These are phyloP conservation scores for Cryptoblepharus egeriae DNA, from an alignment of 2,797 vertebrate genomes.

Conservation along the genomic window DNA sequence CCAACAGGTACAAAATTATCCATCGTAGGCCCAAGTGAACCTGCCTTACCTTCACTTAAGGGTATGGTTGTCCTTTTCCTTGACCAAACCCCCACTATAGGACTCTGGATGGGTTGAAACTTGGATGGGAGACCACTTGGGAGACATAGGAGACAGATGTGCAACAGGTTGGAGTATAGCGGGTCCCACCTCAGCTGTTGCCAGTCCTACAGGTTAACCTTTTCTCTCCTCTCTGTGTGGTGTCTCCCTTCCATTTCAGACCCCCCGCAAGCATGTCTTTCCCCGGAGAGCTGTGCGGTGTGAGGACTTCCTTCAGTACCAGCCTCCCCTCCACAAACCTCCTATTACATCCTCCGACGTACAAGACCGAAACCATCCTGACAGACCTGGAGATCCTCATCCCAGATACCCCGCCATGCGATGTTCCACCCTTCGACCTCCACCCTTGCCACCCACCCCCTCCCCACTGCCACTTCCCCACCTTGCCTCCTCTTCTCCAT, in stretches of 20 bases:
- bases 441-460: neutral
- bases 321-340: neutral
- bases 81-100: too few species aligned
- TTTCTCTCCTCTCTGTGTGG: neutral
- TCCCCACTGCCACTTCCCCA: neutral
- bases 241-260: neutral
- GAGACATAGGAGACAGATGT: too few species aligned
- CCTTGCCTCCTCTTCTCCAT: neutral
- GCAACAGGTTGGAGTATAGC: too few species aligned
- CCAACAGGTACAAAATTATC: too few species aligned
- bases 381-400: constrained; percentile 2
- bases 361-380: neutral
- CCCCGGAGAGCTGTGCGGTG: neutral
- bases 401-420: neutral
- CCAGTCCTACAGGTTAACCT: too few species aligned
- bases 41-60: too few species aligned
- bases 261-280: neutral
- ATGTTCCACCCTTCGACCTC: neutral
- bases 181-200: too few species aligned
- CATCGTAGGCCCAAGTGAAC: too few species aligned
- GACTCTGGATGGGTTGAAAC: too few species aligned
- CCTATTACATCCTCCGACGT: neutral
- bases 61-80: too few species aligned
- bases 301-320: neutral
- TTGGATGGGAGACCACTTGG: too few species aligned